A percentile compares a stretch with the other conserved stretches of the same genome.
Evolutionary conservation across 2,113 vertebrate species (phyloP).

Genomic region (Gnathonemus echidnorhynchus): DNA sequence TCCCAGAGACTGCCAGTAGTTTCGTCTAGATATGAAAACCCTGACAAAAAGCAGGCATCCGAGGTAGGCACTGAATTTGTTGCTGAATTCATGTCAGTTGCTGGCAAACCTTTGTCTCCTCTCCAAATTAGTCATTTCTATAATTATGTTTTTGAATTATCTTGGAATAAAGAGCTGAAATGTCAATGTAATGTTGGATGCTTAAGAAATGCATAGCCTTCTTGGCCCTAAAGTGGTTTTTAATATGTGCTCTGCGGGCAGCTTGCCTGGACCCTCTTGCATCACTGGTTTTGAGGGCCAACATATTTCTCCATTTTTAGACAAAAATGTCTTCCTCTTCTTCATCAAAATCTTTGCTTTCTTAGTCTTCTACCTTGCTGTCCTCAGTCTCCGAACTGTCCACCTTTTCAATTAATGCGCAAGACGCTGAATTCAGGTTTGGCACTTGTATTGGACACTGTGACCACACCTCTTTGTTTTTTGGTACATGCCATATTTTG

Average conservation of each 20-base stretch:
- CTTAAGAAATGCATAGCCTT: background rate
- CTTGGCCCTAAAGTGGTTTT: background rate
- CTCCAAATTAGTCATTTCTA: background rate
- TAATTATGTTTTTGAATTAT: background rate
- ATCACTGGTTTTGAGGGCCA: background rate
- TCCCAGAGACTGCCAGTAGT: background rate
- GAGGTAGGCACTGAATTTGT: background rate
- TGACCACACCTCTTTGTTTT: too few species aligned
- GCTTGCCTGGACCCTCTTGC: background rate
- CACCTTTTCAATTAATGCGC: background rate
- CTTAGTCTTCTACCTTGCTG: background rate
- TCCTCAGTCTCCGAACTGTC: background rate
- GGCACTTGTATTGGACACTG: background rate
- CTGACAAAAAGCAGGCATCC: background rate
- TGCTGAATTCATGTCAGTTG: background rate
- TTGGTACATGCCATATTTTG: background rate
- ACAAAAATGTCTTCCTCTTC: background rate
- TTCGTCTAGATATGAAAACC: background rate
- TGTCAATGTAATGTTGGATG: background rate
- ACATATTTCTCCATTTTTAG: background rate
- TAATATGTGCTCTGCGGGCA: background rate
- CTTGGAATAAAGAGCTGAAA: background rate
- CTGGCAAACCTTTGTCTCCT: background rate
- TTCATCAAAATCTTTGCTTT: background rate
- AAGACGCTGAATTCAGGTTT: background rate